Base-by-base conservation (phyloP, 2,888 invertebrate species). In the Hofmannophila pseudospretella region DNA sequence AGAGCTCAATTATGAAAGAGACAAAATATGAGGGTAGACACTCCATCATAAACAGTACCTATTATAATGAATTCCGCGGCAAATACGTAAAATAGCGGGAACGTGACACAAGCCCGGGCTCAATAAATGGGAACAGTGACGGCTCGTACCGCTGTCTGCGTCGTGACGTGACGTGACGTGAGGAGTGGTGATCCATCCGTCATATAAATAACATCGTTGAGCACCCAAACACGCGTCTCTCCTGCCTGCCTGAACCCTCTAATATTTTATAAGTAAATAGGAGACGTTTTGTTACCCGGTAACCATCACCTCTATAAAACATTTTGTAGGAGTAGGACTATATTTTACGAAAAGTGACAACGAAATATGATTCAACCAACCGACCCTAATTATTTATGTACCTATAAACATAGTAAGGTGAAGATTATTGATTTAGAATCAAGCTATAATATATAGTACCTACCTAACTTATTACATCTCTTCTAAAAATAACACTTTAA, bases 61-160 rank as follows among this genome's bases (percentile, higher is more conserved):
- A 20, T 45, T 47, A 58, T 72, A 68, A 76, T 69, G 60, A 70
- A 74, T 71, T 75, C 66, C 45, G 43, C 58, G 65, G 67, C 66
- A 59, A 56, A 54, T 39, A 38, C 32, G 10, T 27, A 27, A 7
- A 23, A 51, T 61, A 55, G 49, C 39, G 58, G 48, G 53, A 61
- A 70, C 69, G 73, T 73, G 75, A 74, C 74, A 68, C 55, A 69
- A 72, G 74, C 70, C 63, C 63, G 51, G 42, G 58, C 58, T 62
- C 61, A 67, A 74, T 69, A 68, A 65, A 66, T 55, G 57, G 57
- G 52, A 60, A 51, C 58, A 51, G 50, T 54, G 58, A 58, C 53
- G 58, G 54, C 45, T 49, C 54, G 45, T 42, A 53, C 39, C 52
- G 47, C 49, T 51, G 51, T 45, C 47, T 37, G 55, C 26, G 27